Conservation (phyloP, 2,888 invertebrate species). For the Sinelater perroti region DNA sequence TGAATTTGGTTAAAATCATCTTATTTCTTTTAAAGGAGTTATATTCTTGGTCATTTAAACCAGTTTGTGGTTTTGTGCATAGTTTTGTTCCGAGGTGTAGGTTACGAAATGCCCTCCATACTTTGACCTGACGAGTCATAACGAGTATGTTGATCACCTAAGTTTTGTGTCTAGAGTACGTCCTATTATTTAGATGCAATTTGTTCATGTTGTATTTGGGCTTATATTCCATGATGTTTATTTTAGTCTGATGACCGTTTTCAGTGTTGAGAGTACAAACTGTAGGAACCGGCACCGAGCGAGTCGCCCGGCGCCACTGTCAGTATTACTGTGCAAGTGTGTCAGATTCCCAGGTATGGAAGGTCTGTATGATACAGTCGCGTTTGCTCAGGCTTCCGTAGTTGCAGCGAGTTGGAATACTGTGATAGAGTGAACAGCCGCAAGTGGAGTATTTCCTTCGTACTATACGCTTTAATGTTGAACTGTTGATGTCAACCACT, state of each 20-base stretch:
- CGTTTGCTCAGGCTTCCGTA: conserved; percentile 44
- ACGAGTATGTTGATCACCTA: neutral
- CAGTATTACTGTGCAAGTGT: conserved; percentile 47
- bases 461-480: conserved; percentile 44
- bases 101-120: conserved; percentile 15
- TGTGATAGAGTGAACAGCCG: conserved; percentile 46
- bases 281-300: conserved; percentile 18
- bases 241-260: conserved; percentile 24
- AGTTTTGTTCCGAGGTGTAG: conserved; percentile 12
- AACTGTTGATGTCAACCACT: conserved; percentile 47
- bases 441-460: conserved; percentile 37
- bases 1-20: too few relatives aligned
- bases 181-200: conserved; percentile 12
- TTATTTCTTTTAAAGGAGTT: conserved; percentile 1
- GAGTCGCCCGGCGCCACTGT: conserved; percentile 31
- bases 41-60: conserved; percentile 2
- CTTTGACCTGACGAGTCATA: conserved; percentile 7
- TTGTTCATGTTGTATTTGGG: conserved; percentile 28
- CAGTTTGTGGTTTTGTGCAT: conserved; percentile 2
- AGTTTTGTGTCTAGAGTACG: conserved; percentile 8
- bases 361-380: conserved; percentile 35
- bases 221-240: conserved; percentile 32
- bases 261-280: conserved; percentile 36
- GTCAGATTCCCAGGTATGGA: conserved; percentile 29
- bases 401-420: conserved; percentile 42